phyloP scores from a whole-genome alignment of 2,797 vertebrate genomes.

The Hydrocynus forskahlii region DNA sequence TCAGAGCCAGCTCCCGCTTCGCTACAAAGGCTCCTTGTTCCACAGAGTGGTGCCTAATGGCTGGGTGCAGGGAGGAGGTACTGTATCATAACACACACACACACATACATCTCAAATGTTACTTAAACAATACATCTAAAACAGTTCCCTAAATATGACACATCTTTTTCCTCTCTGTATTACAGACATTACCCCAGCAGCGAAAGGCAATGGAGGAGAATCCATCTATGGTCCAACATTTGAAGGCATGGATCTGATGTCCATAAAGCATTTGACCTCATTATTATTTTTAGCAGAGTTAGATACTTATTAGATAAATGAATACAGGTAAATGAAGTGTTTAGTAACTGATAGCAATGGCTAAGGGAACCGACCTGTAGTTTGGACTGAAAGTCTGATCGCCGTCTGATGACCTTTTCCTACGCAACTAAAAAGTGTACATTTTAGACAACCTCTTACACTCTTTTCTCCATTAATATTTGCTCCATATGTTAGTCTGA shows the following conservation, averaged over 20 bases:
- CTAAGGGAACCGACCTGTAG: too few species aligned
- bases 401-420: too few species aligned
- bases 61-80: conserved; percentile 94
- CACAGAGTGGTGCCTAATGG: conserved; percentile 86
- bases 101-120: background rate
- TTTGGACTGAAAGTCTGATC: too few species aligned
- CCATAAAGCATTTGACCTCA: background rate
- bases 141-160: background rate
- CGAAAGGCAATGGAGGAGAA: conserved; percentile 82
- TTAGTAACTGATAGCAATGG: too few species aligned
- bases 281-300: too few species aligned
- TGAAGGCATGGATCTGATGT: conserved; percentile 78
- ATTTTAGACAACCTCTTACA: too few species aligned
- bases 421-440: too few species aligned
- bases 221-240: conserved; percentile 88
- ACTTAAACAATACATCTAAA: background rate
- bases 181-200: conserved; percentile 81
- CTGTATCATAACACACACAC: background rate
- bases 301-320: too few species aligned
- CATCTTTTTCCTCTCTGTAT: conserved; percentile 30
- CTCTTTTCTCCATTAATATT: too few species aligned
- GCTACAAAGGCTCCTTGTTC: conserved; percentile 85
- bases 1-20: conserved; percentile 70
- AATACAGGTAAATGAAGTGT: too few species aligned
- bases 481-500: too few species aligned